These are phyloP conservation scores for Oeneis ivallda DNA, from an alignment of 2,888 invertebrate genomes.

Conservation along the genomic window DNA sequence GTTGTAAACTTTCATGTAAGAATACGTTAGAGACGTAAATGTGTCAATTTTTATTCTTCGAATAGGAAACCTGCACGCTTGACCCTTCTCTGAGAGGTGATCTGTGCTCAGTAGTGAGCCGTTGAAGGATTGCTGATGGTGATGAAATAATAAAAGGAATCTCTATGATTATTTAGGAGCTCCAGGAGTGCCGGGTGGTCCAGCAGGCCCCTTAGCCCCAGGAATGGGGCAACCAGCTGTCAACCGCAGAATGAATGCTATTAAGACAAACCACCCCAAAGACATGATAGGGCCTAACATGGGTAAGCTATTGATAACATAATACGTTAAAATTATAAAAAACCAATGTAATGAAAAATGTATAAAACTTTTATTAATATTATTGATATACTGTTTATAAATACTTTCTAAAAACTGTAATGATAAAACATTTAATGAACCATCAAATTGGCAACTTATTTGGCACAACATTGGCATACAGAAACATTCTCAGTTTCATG, in stretches of 20 bases:
- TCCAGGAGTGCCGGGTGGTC: constrained; percentile 64
- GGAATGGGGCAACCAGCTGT: constrained; percentile 82
- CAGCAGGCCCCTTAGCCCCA: constrained; percentile 73
- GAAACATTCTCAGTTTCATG: constrained; percentile 31
- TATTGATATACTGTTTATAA: neutral
- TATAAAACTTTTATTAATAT: neutral
- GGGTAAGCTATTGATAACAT: constrained; percentile 80
- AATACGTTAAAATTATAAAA: constrained; percentile 6
- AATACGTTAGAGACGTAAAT: neutral
- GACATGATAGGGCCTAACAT: constrained; percentile 90
- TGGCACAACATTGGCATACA: constrained; percentile 37
- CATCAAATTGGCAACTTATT: constrained; percentile 29
- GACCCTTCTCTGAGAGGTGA: too few species aligned
- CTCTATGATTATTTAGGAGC: constrained; percentile 46
- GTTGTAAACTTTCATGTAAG: too few species aligned
- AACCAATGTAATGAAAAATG: neutral
- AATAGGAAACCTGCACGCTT: too few species aligned
- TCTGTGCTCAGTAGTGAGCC: too few species aligned
- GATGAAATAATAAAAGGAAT: neutral
- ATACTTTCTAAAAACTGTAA: neutral
- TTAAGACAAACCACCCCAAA: constrained; percentile 93
- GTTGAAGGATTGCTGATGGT: too few species aligned
- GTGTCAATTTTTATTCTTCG: too few species aligned
- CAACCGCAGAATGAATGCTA: constrained; percentile 91
- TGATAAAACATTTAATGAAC: neutral